Evolutionary conservation across 2,113 vertebrate genomes (phyloP).

Genomic region (Brachirus orientalis): DNA sequence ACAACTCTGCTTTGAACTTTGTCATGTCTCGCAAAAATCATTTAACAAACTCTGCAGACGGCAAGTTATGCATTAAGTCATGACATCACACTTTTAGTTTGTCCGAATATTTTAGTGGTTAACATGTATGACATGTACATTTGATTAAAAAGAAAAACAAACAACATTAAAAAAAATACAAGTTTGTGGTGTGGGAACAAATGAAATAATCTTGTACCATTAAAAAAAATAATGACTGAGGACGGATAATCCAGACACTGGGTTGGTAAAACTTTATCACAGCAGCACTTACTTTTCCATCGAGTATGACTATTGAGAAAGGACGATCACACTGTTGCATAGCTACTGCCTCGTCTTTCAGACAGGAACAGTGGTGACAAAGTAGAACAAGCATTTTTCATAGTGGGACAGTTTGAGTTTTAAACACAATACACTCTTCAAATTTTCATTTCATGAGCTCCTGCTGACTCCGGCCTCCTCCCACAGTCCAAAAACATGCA

Average conservation of each 20-base stretch:
- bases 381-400: constrained; percentile 4
- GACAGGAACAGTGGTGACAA: not conserved
- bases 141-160: constrained; percentile 19
- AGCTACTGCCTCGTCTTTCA: constrained; percentile 9
- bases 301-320: not conserved
- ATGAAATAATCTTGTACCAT: constrained; percentile 9
- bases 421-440: constrained; percentile 3
- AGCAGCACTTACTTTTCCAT: not conserved
- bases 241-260: constrained; percentile 6
- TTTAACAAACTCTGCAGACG: not conserved
- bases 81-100: constrained; percentile 1
- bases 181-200: constrained; percentile 1
- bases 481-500: too few relatives aligned
- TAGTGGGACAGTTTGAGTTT: not conserved
- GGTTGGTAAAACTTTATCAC: not conserved
- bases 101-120: constrained; percentile 24
- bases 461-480: too few relatives aligned
- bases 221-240: constrained; percentile 8
- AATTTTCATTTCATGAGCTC: constrained; percentile 1
- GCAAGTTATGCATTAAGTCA: not conserved
- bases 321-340: constrained; percentile 47
- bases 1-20: too few relatives aligned
- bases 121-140: constrained; percentile 4
- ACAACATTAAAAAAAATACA: constrained; percentile 23
- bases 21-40: too few relatives aligned